Percentiles rank a stretch among this genome's conserved stretches.
Evolutionary conservation across 2,797 vertebrate genomes (phyloP).

Genomic region (Alauda arvensis): DNA sequence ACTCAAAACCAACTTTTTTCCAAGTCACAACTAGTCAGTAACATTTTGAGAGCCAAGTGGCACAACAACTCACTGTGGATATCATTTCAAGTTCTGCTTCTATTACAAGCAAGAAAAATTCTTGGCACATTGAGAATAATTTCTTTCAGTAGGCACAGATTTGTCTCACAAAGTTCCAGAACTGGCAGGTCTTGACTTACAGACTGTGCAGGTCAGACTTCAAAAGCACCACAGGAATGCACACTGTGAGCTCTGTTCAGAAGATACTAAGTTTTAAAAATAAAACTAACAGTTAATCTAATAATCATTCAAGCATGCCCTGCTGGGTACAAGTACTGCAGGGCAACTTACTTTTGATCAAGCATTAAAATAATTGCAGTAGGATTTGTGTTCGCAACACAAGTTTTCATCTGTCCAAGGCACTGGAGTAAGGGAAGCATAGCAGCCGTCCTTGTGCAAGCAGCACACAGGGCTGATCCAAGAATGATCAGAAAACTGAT

Average conservation of each 20-base stretch:
- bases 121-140: neutral
- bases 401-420: neutral
- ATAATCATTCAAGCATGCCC: slow-evolving; percentile 33
- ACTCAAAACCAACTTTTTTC: neutral
- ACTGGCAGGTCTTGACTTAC: neutral
- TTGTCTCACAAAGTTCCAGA: neutral
- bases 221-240: neutral
- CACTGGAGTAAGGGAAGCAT: neutral
- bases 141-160: neutral
- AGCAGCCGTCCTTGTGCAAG: neutral
- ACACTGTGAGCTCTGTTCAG: neutral
- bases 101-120: neutral
- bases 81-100: neutral
- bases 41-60: neutral
- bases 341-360: slow-evolving; percentile 40
- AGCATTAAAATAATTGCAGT: slow-evolving; percentile 46
- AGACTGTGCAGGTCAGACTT: neutral
- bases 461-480: neutral
- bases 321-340: slow-evolving; percentile 21
- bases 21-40: neutral
- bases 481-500: neutral
- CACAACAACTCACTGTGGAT: neutral
- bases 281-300: slow-evolving; percentile 52
- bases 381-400: neutral
- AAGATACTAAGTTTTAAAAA: slow-evolving; percentile 26